Evolutionary conservation across 1,140 invertebrate genomes (phyloP).

Genomic region (Diabrotica undecimpunctata): DNA sequence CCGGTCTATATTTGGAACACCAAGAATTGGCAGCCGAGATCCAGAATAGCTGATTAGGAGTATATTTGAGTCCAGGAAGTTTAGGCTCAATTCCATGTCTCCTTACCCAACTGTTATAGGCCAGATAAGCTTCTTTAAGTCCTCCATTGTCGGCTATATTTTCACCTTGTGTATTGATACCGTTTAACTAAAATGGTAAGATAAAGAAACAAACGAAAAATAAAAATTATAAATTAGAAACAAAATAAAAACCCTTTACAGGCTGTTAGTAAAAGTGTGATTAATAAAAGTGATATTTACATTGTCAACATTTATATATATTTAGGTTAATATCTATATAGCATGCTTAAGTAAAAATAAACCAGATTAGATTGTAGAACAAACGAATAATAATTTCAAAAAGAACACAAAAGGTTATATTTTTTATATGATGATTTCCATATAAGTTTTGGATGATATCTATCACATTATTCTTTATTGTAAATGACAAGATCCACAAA

Average conservation of each 20-base stretch:
- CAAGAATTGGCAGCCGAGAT: constrained; percentile 65
- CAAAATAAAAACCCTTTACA: too few relatives aligned
- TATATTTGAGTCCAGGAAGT: constrained; percentile 50
- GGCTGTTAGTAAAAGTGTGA: neutral
- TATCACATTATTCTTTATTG: too few relatives aligned
- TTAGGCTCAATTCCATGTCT: constrained; percentile 44
- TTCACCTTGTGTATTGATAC: constrained; percentile 61
- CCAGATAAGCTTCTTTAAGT: constrained; percentile 60
- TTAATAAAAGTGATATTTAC: neutral
- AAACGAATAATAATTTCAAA: too few relatives aligned
- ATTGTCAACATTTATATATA: too few relatives aligned
- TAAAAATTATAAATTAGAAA: neutral
- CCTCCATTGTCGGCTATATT: constrained; percentile 70
- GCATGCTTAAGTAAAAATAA: too few relatives aligned
- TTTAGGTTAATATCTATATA: too few relatives aligned
- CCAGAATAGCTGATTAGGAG: constrained; percentile 71
- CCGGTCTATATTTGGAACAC: constrained; percentile 65
- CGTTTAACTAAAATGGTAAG: constrained; percentile 52
- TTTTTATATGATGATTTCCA: too few relatives aligned
- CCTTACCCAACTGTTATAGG: constrained; percentile 50
- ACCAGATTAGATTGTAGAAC: too few relatives aligned
- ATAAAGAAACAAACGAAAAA: constrained; percentile 6
- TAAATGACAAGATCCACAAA: too few relatives aligned
- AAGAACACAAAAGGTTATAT: too few relatives aligned
- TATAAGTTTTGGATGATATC: too few relatives aligned